Percentiles rank a stretch among this genome's conserved stretches.
Conservation (phyloP, 30 jellyfish, hydroid and myxozoan species). For the Catostylus mosaicus region DNA sequence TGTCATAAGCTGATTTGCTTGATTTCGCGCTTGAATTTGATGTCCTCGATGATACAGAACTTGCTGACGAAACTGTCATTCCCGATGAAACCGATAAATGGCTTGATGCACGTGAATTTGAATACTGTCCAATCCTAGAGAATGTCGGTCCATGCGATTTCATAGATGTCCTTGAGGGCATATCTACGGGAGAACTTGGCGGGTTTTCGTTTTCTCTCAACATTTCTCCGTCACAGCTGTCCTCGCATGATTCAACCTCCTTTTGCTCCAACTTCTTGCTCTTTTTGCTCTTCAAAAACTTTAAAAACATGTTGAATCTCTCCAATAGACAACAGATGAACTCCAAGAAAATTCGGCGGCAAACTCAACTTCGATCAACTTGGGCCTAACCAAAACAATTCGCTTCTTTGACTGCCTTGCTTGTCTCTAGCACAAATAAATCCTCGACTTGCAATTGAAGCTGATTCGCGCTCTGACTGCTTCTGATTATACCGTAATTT, state of each 20-base stretch:
- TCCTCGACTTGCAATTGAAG: too few relatives aligned
- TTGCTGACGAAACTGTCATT: conserved; percentile 13
- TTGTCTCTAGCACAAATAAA: too few relatives aligned
- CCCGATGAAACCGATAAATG: conserved; percentile 51
- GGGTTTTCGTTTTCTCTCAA: background rate
- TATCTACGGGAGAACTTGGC: conserved; percentile 1
- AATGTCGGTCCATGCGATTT: background rate
- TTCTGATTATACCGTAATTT: too few relatives aligned
- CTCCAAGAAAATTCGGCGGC: too few relatives aligned
- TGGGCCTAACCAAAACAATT: too few relatives aligned
- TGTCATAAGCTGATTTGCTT: conserved; percentile 36
- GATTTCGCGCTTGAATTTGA: conserved; percentile 12
- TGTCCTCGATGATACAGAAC: conserved; percentile 28
- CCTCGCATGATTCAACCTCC: background rate
- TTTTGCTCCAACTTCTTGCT: background rate
- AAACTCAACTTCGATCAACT: too few relatives aligned
- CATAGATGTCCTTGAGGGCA: conserved; percentile 7
- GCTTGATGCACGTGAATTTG: conserved; percentile 37
- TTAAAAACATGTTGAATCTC: conserved; percentile 14
- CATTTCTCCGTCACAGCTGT: background rate
- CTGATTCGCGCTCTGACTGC: too few relatives aligned
- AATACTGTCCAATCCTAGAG: conserved; percentile 29
- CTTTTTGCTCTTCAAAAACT: conserved; percentile 14
- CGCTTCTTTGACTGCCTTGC: too few relatives aligned
- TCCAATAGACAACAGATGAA: too few relatives aligned